Percentiles rank a stretch among this genome's conserved stretches.
Evolutionary conservation across 2,888 invertebrate species (phyloP).

Genomic region (Rapana venosa): DNA sequence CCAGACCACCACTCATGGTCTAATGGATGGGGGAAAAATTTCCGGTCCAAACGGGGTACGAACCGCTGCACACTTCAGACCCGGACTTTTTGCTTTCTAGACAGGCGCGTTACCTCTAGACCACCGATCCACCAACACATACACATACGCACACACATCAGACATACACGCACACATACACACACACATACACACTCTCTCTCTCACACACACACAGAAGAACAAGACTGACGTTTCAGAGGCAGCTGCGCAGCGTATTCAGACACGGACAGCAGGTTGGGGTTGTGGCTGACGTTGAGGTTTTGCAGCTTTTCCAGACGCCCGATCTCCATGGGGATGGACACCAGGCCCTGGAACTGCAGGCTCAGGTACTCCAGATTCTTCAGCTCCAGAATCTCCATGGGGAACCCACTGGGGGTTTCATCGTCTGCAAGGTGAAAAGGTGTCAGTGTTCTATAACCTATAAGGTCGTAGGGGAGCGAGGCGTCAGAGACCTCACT

Average conservation of each 20-base stretch:
- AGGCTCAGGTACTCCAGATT: conserved; percentile 66
- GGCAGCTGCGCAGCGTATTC: conserved; percentile 64
- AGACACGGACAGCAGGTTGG: conserved; percentile 66
- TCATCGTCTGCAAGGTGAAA: conserved; percentile 60
- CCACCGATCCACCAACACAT: too few relatives aligned
- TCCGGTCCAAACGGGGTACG: too few relatives aligned
- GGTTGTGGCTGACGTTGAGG: conserved; percentile 67
- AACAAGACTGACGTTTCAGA: conserved; percentile 61
- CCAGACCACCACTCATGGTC: too few relatives aligned
- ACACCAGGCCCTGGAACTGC: conserved; percentile 69
- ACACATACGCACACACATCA: too few relatives aligned
- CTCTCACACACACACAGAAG: not conserved
- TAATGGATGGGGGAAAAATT: too few relatives aligned
- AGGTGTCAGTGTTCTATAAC: too few relatives aligned
- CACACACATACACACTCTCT: not conserved
- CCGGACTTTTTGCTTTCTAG: too few relatives aligned
- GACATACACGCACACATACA: not conserved
- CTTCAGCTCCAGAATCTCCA: conserved; percentile 63
- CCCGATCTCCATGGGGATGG: conserved; percentile 68
- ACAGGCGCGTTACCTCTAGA: too few relatives aligned
- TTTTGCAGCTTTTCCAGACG: conserved; percentile 60
- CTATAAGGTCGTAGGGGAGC: too few relatives aligned
- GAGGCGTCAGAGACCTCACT: too few relatives aligned
- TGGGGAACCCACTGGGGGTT: conserved; percentile 66
- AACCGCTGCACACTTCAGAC: too few relatives aligned